Evolutionary conservation across 2,888 invertebrate species (phyloP).

Genomic region (Acanthacorydalis orientalis): DNA sequence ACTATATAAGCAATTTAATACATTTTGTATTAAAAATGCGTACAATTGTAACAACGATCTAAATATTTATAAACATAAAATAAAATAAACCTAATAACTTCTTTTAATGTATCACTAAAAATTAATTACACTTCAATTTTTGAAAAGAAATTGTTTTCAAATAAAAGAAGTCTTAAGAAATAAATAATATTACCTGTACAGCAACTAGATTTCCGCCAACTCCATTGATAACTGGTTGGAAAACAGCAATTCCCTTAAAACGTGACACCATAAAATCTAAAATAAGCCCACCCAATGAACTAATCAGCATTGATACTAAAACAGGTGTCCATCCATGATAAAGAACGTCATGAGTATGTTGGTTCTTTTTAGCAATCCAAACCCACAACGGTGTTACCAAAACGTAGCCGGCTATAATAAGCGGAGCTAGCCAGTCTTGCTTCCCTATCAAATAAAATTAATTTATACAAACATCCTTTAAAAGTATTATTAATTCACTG

Average conservation of each 20-base stretch:
- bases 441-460: constrained; percentile 20
- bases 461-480: too few relatives aligned
- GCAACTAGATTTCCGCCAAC: constrained; percentile 69
- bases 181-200: constrained; percentile 36
- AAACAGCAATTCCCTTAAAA: constrained; percentile 56
- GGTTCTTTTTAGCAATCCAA: constrained; percentile 51
- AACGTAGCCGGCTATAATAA: constrained; percentile 43
- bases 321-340: constrained; percentile 64
- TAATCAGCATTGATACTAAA: constrained; percentile 64
- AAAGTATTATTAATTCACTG: too few relatives aligned
- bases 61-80: too few relatives aligned
- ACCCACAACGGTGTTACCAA: constrained; percentile 54
- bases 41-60: too few relatives aligned
- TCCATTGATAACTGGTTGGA: constrained; percentile 71
- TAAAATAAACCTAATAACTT: too few relatives aligned
- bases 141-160: not conserved
- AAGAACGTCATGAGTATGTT: constrained; percentile 50
- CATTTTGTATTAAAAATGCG: too few relatives aligned
- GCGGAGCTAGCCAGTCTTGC: constrained; percentile 45
- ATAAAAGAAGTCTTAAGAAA: not conserved
- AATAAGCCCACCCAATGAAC: constrained; percentile 59
- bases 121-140: too few relatives aligned
- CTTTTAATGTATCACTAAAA: too few relatives aligned
- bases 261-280: constrained; percentile 49
- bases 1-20: too few relatives aligned